Base-by-base conservation (phyloP, 1,140 invertebrate species). In the Coptotermes formosanus region DNA sequence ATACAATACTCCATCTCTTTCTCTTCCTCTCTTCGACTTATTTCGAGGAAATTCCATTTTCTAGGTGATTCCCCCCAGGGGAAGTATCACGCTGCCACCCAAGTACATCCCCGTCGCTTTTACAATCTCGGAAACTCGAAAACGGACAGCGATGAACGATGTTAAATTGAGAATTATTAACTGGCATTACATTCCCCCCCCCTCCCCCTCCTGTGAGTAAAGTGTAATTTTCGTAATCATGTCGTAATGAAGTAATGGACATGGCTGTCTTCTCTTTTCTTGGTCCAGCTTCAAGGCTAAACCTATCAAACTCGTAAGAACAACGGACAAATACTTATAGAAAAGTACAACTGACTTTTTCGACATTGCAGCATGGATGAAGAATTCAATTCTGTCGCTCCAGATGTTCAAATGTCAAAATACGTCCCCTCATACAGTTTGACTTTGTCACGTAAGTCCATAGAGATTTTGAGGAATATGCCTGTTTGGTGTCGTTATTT, bases 1-100 rank as follows among this genome's bases (percentile, higher is more conserved):
- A 25, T 83, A 45, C 82, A 83, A 43, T 38, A 21, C 25, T 25
- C 32, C 23, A 83, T 30, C 8, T 45, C 48, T n/a, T 43, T 83
- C 32, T 38, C 11, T 32, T 55, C 25, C 82, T 32, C 32, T 38
- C 32, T 8, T 83, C 48, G 82, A 45, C 48, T 45, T 45, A 55
- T 83, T 55, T 55, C 48, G 16, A 43, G 82, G 82, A 83, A 45
- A 83, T 83, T 30, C 82, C 82, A 83, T 45, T 83, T 83, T 83
- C 82, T 83, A 55, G 82, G 64, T 75, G 64, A 75, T 75, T 75
- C 64, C 64, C 64, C 64, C 14, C 64, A 75, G 64, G 64, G 64
- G 64, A 75, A 14, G n/a, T n/a, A 75, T 75, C n/a, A 14, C 64
- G 30, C 64, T 8, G n/a, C 25, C 64, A 9, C 64, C 64, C n/a